Base-by-base conservation (phyloP, 2,113 vertebrate genomes). In the Raja brachyura region DNA sequence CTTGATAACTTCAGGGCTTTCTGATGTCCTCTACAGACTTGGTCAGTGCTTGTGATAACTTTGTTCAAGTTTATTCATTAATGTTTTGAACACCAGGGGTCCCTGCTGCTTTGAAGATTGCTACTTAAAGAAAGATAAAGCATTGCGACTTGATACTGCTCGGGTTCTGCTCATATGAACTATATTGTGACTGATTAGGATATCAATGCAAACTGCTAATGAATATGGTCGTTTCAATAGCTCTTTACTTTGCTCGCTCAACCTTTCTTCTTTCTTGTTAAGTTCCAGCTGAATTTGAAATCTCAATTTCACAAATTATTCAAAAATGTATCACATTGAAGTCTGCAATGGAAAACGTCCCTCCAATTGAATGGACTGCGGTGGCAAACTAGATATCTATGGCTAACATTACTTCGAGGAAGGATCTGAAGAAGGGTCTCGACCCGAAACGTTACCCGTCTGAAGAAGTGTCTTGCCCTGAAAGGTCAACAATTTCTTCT, bases 81-180 rank as follows among this genome's bases (percentile, higher is more conserved):
- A 73, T 22, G 10, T 48, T 74, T 9, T 92, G 90, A 74, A 92
- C 90, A 92, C 33, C 22, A 92, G 90, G 90, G 66, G 90, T 92
- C 90, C 18, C 90, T 92, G 33, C 90, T 73, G 9, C 39, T 54
- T 13, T 39, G 63, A 68, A 48, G n/a, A 70, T 70, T 90, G 63
- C 66, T 22, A 39, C 25, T 90, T 70, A 48, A 20, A 18, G 88
- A 48, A 90, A 70, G 25, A 92, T 92, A 22, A 54, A 74, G 39
- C 20, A 92, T 39, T 74, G 90, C 48, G 68, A 92, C 13, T 73
- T 63, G n/a, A 88, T 18, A 88, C 28, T 88, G n/a, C 31, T 88
- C 63, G 83, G 13, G 63, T 73, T 63, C 28, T 14, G 14, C 61
- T n/a, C 10, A 6, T 54, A 14, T 92, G 68, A 92, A 18, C 4